phyloP scores from a whole-genome alignment of 1,140 invertebrate species.

The Acromyrmex heyeri region DNA sequence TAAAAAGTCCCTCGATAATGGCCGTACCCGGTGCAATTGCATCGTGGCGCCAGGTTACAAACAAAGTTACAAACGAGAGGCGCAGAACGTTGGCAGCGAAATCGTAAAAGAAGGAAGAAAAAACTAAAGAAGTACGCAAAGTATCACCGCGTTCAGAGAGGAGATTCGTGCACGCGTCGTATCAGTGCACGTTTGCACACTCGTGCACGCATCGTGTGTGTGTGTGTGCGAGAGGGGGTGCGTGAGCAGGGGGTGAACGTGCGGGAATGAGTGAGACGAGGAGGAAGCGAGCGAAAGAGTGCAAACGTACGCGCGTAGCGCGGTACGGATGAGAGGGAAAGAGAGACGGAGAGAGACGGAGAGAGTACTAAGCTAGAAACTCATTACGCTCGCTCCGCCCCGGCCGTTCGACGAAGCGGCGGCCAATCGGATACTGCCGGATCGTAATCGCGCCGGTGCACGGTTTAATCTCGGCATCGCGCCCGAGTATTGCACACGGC shows the following conservation, averaged over 20 bases:
- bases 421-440: conserved; percentile 84
- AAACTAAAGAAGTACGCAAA: conserved; percentile 1
- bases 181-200: background rate
- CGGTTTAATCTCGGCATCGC: conserved; percentile 85
- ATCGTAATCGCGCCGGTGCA: conserved; percentile 85
- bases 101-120: background rate
- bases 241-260: background rate
- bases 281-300: conserved; percentile 15
- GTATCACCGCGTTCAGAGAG: background rate
- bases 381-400: conserved; percentile 86
- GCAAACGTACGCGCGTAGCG: background rate
- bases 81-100: background rate
- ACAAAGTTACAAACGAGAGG: background rate
- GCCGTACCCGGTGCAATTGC: background rate
- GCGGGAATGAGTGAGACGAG: background rate
- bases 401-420: conserved; percentile 82
- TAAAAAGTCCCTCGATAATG: conserved; percentile 23
- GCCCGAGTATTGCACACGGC: conserved; percentile 71
- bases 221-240: background rate
- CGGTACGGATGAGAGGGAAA: conserved; percentile 50
- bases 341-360: conserved; percentile 64
- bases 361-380: conserved; percentile 84
- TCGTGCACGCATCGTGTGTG: too few species aligned
- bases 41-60: background rate
- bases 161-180: background rate